These are phyloP conservation scores for Syrphus vitripennis DNA, from an alignment of 2,888 invertebrate genomes.

Conservation along the genomic window DNA sequence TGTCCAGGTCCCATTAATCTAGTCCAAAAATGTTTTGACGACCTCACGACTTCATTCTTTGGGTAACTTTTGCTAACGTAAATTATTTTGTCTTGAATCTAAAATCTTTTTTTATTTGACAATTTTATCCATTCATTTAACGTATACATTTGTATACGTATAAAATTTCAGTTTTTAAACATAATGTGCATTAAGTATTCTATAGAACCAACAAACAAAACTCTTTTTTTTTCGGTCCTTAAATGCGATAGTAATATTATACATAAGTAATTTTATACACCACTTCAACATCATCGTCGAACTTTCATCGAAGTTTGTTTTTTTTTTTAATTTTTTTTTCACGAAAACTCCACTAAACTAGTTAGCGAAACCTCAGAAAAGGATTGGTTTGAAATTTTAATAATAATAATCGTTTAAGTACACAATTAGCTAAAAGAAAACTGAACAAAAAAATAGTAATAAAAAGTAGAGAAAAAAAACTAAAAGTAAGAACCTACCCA, in stretches of 20 bases:
- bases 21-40: no score
- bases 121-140: no score
- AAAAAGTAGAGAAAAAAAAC: neutral
- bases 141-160: no score
- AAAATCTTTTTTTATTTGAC: no score
- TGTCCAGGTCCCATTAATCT: no score
- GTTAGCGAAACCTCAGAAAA: neutral
- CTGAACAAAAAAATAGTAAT: neutral
- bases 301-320: neutral
- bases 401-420: conserved; percentile 55
- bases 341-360: neutral
- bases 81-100: no score
- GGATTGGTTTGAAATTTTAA: conserved; percentile 38
- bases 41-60: no score
- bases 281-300: neutral
- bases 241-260: no score
- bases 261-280: no score
- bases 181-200: no score
- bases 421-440: conserved; percentile 35
- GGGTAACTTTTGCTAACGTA: no score
- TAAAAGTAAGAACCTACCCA: neutral
- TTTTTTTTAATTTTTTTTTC: neutral
- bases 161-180: no score
- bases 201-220: neutral
- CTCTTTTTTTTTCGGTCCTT: neutral